These are phyloP conservation scores for Bujurquina vittata DNA, from an alignment of 2,113 vertebrate genomes.

Conservation along the genomic window DNA sequence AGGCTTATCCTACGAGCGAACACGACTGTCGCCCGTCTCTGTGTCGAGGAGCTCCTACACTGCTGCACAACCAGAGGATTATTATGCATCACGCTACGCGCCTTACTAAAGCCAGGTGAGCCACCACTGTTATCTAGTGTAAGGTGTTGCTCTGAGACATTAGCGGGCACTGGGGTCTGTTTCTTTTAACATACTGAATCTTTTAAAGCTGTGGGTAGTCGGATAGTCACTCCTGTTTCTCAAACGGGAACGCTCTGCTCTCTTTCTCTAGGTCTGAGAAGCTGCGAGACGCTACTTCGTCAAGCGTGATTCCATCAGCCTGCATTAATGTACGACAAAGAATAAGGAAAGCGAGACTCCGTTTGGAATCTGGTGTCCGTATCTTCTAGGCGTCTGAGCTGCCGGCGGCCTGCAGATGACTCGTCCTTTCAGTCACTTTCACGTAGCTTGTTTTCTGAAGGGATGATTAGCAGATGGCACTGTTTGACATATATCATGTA, in stretches of 20 bases:
- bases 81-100: slow-evolving; percentile 83
- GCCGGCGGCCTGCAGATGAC: slow-evolving; percentile 18
- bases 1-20: slow-evolving; percentile 85
- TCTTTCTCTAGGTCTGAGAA: slow-evolving; percentile 65
- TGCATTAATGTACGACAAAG: slow-evolving; percentile 7
- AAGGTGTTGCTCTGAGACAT: slow-evolving; percentile 1
- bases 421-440: slow-evolving; percentile 13
- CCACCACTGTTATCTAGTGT: slow-evolving; percentile 7
- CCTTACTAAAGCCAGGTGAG: slow-evolving; percentile 90
- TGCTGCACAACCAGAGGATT: slow-evolving; percentile 82
- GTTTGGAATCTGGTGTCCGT: slow-evolving; percentile 2
- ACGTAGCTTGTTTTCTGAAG: slow-evolving; percentile 12
- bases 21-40: slow-evolving; percentile 87
- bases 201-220: not conserved
- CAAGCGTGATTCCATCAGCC: slow-evolving; percentile 44
- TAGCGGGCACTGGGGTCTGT: not conserved
- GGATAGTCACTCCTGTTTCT: not conserved
- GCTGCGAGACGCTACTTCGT: slow-evolving; percentile 47
- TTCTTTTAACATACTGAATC: not conserved
- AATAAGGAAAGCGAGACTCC: not conserved
- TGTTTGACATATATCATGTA: slow-evolving; percentile 5
- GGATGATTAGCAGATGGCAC: slow-evolving; percentile 5
- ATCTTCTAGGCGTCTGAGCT: slow-evolving; percentile 22
- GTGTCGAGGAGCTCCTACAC: slow-evolving; percentile 83
- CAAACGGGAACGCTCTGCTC: slow-evolving; percentile 41